Evolutionary conservation across 2,113 vertebrate species (phyloP), one percentile per base, ranked within the genome.

Genomic region (Python bivittatus): DNA sequence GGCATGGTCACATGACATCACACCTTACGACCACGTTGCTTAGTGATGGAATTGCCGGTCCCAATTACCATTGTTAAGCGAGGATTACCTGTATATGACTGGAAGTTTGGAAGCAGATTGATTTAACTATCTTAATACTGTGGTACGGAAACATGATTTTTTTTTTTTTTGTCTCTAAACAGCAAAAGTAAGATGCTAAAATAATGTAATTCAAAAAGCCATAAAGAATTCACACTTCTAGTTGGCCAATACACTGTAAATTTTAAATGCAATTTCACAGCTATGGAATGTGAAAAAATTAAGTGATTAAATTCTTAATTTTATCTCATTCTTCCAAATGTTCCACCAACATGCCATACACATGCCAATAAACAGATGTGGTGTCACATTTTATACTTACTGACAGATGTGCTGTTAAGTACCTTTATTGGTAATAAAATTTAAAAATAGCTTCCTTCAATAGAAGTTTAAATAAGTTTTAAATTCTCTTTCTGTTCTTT

Each of bases 371-470:
- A 88, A 29, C 2, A 0, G 72, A 56, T 0, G 86, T 58, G 86
- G 38, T 42, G 87, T 89, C 38, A 61, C 48, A 72, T 2, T 0
- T 64, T 58, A 91, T 88, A 94, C 52, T 90, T 0, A 17, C 1
- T 88, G 84, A 93, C 91, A 90, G 94, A 72, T 89, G 95, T 44
- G 91, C 72, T 10, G 79, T 0, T 1, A 92, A 89, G 6, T 90
- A 90, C n/a, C 44, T 88, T n/a, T 72, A 38, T 79, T 0, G 87
- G 8, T 44, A 20, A 1, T 2, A 92, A 53, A 13, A 17, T 1
- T 0, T 86, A 83, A 64, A 53, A 52, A 89, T 54, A 52, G 53
- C 6, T 44, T 93, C 88, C 91, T 79, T 5, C 58, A 64, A 95
- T 93, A 83, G 29, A 88, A 22, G 79, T 95, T 93, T 58, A 88